Base-by-base conservation (phyloP, 1,140 invertebrate species). In the Dendrolimus punctatus region DNA sequence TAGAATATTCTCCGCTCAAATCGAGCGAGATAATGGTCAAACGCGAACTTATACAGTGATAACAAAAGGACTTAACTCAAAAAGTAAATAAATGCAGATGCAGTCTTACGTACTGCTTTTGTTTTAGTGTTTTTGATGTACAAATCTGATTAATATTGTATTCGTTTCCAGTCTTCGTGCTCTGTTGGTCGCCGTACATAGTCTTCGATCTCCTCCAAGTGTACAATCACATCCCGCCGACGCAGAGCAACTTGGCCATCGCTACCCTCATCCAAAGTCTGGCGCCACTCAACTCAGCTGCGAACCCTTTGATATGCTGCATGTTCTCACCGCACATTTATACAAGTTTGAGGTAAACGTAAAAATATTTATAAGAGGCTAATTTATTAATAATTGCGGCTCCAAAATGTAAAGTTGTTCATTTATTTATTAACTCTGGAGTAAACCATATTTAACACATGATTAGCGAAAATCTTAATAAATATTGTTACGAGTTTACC, bases 121-220 rank as follows among this genome's bases (percentile, higher is more conserved):
- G 3, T 3, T 23, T 23, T 1, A 23, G 23, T 23, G 3, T 23
- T 23, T 23, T 2, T 23, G 23, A 2, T 23, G 23, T 23, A 23
- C 23, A 23, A 23, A 23, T 23, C 23, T 23, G 23, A 23, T 23
- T 23, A 23, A 23, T 48, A 46, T 23, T 49, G 10, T 52, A 46
- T 53, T 44, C 5, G 37, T 40, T 71, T 71, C 6, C 91, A 98
- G 96, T 97, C 43, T 99, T 98, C 83, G 93, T 98, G 52, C 74
- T 98, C 5, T 98, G 97, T 85, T 98, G 96, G 96, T 96, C 95
- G 64, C 97, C 97, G 0, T 99, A 96, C 83, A 96, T 98, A 66
- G 89, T 98, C 41, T 98, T 97, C 77, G 96, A 98, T 80, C 87
- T 98, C 38, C 90, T 98, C 3, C 95, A 97, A 90, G 95, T 98